Evolutionary conservation across 2,797 vertebrate genomes (phyloP).

Genomic region (Columba guinea): DNA sequence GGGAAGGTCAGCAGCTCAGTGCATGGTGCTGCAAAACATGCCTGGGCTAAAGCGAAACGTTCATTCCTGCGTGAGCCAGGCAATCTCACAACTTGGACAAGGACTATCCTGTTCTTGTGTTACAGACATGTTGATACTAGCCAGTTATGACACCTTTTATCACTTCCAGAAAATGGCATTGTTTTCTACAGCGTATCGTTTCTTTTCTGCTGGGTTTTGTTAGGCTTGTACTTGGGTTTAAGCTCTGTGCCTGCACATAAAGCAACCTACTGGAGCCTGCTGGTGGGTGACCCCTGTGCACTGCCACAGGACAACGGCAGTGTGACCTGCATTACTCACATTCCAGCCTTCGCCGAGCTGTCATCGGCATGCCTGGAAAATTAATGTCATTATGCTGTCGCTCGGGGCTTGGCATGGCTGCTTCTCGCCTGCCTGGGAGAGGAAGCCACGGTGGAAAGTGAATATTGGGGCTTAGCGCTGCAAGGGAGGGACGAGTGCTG

Average conservation of each 20-base stretch:
- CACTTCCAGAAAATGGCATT: conserved; percentile 59
- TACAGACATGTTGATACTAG: conserved; percentile 60
- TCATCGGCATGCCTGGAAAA: conserved; percentile 69
- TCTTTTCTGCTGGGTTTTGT: neutral
- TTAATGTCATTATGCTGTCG: conserved; percentile 10
- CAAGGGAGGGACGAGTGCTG: neutral
- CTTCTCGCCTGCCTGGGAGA: neutral
- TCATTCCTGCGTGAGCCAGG: conserved; percentile 54
- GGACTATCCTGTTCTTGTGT: conserved; percentile 48
- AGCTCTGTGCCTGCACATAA: conserved; percentile 51
- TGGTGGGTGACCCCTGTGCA: conserved; percentile 59
- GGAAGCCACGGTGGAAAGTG: neutral
- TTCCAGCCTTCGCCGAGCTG: conserved; percentile 72
- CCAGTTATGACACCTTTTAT: conserved; percentile 77
- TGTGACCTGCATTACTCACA: conserved; percentile 70
- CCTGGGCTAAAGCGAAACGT: conserved; percentile 64
- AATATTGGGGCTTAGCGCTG: neutral
- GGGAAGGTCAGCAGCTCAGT: conserved; percentile 70
- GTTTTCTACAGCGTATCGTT: conserved; percentile 70
- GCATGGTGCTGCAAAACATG: conserved; percentile 71
- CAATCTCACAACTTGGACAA: conserved; percentile 65
- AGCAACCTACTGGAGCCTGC: neutral
- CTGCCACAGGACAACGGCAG: conserved; percentile 65
- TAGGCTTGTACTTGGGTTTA: neutral
- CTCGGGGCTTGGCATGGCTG: conserved; percentile 12